Conservation (phyloP, 1,140 invertebrate species). For the Magallana angulata region DNA sequence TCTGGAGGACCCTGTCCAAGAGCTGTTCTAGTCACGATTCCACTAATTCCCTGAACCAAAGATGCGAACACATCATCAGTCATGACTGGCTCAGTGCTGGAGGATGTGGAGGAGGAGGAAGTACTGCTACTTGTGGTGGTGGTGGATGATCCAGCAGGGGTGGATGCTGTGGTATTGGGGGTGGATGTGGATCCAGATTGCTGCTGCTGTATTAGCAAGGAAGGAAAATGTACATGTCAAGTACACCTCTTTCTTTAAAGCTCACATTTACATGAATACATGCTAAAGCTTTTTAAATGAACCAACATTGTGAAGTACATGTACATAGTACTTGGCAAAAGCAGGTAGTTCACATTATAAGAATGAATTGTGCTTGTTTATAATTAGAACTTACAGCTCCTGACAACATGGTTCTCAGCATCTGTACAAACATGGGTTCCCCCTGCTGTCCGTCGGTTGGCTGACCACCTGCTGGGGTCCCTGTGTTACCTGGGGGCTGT, state of each 20-base stretch:
- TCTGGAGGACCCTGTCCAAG: slow-evolving; percentile 65
- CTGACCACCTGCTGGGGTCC: background rate
- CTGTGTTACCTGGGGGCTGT: background rate
- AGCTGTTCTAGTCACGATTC: slow-evolving; percentile 66
- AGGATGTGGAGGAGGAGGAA: slow-evolving; percentile 49
- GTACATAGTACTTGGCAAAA: background rate
- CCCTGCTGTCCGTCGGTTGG: slow-evolving; percentile 29
- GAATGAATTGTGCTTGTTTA: background rate
- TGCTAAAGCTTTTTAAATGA: no score
- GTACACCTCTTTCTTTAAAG: no score
- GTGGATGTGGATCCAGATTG: slow-evolving; percentile 16
- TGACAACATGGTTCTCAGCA: slow-evolving; percentile 58
- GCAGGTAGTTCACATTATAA: background rate
- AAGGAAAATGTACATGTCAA: background rate
- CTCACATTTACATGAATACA: no score
- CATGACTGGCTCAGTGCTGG: slow-evolving; percentile 52
- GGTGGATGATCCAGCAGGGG: background rate
- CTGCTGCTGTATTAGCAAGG: slow-evolving; percentile 5
- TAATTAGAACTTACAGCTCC: slow-evolving; percentile 57
- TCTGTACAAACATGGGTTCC: slow-evolving; percentile 59
- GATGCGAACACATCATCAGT: slow-evolving; percentile 71
- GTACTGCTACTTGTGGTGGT: slow-evolving; percentile 21
- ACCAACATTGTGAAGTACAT: no score
- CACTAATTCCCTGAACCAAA: slow-evolving; percentile 69
- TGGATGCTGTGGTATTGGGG: slow-evolving; percentile 29